Conservation (phyloP, 2,888 invertebrate species). For the Byasa hedistus region DNA sequence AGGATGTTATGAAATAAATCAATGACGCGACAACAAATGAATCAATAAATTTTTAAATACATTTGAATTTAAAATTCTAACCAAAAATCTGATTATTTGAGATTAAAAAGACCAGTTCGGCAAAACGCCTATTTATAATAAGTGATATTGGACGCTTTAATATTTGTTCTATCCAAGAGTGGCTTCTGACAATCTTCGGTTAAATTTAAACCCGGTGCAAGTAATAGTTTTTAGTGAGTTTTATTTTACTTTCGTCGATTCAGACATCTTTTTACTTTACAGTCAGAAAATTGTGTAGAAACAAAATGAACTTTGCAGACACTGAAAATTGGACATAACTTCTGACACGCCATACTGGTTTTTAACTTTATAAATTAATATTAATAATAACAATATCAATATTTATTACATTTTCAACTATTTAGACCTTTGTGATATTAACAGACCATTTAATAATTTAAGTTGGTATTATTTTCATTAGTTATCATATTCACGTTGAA, state of each 20-base stretch:
- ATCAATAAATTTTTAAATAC: no score
- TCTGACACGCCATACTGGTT: neutral
- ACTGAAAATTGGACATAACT: neutral
- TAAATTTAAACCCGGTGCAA: slow-evolving; percentile 1
- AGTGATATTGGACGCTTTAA: no score
- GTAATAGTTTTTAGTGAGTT: slow-evolving; percentile 1
- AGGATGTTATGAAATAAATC: no score
- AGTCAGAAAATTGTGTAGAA: slow-evolving; percentile 2
- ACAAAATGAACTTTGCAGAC: slow-evolving; percentile 1
- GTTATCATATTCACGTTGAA: no score
- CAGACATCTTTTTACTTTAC: slow-evolving; percentile 2
- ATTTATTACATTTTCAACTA: neutral
- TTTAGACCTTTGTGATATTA: neutral
- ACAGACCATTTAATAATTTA: no score
- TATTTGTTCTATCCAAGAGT: neutral
- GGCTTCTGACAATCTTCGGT: neutral
- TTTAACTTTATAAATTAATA: no score
- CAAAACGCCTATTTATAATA: no score
- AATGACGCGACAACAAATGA: no score
- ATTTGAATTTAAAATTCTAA: no score
- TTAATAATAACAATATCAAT: neutral
- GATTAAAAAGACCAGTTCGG: no score
- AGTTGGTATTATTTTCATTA: no score
- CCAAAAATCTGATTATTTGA: no score
- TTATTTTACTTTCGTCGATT: slow-evolving; percentile 5